Conservation (phyloP, 2,797 vertebrate genomes). For the Danio tinwini region DNA sequence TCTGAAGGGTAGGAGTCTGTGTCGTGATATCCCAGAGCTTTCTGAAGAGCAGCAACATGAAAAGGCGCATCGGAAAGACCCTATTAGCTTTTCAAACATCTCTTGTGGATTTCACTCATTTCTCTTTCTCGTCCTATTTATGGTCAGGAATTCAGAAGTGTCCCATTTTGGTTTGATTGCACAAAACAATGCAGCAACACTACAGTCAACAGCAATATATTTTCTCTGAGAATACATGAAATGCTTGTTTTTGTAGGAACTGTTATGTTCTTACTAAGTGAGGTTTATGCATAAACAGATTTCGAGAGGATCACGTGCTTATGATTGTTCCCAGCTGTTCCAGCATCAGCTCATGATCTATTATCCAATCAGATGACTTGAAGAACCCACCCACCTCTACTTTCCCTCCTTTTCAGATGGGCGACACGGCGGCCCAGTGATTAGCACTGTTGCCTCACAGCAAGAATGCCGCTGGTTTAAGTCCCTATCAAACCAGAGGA, state of each 20-base stretch:
- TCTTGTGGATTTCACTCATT: background rate
- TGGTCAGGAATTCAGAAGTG: background rate
- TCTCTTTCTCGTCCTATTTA: background rate
- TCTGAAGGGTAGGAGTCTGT: slow-evolving; percentile 17
- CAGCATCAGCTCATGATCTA: no score
- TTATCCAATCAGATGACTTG: no score
- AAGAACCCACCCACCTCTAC: no score
- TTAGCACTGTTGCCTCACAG: no score
- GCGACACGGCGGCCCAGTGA: no score
- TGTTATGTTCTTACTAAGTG: no score
- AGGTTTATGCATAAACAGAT: no score
- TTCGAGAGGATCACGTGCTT: no score
- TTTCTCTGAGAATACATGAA: background rate
- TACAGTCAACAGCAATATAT: background rate
- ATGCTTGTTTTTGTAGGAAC: background rate
- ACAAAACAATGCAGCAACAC: background rate
- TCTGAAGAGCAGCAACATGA: slow-evolving; percentile 11
- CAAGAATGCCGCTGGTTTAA: no score
- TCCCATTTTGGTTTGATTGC: background rate
- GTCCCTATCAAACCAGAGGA: no score
- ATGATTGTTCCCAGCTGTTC: no score
- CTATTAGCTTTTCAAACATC: slow-evolving; percentile 38
- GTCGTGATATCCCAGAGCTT: slow-evolving; percentile 28
- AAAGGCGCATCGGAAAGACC: slow-evolving; percentile 23
- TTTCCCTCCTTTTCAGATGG: no score